Percentiles rank a stretch among this genome's conserved stretches.
Conservation (phyloP, 2,888 invertebrate species). For the Agapostemon virescens region DNA sequence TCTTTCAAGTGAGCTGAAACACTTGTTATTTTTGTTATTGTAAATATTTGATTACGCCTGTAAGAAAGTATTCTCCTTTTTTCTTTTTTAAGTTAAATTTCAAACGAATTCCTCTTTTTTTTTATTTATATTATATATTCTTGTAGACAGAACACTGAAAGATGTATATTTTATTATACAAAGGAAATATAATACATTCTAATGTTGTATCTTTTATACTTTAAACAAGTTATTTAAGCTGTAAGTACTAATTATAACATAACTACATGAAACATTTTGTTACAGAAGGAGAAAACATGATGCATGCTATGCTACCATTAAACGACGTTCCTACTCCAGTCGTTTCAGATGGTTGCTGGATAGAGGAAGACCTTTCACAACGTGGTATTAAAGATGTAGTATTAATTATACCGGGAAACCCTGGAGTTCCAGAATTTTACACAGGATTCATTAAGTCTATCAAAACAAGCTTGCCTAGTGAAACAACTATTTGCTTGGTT, state of each 20-base stretch:
- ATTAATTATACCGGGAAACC: conserved; percentile 92
- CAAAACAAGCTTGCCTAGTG: conserved; percentile 82
- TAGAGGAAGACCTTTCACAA: conserved; percentile 78
- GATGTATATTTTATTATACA: background rate
- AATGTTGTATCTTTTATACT: background rate
- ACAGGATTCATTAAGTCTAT: conserved; percentile 86
- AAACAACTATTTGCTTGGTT: conserved; percentile 90
- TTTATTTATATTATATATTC: background rate
- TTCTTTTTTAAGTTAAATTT: background rate
- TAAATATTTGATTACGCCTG: background rate
- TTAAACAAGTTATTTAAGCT: background rate
- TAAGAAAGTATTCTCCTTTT: background rate
- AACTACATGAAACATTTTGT: background rate
- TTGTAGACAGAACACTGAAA: background rate
- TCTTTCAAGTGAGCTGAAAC: background rate
- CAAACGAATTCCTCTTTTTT: background rate
- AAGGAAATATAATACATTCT: background rate
- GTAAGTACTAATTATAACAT: background rate
- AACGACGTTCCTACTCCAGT: conserved; percentile 88
- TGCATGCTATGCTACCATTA: conserved; percentile 81
- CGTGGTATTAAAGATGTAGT: conserved; percentile 84
- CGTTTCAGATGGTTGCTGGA: conserved; percentile 87
- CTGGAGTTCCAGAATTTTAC: conserved; percentile 92
- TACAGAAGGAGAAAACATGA: conserved; percentile 73
- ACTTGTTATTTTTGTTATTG: background rate